Conservation (phyloP, 2,888 invertebrate species). For the Andrena marginata region DNA sequence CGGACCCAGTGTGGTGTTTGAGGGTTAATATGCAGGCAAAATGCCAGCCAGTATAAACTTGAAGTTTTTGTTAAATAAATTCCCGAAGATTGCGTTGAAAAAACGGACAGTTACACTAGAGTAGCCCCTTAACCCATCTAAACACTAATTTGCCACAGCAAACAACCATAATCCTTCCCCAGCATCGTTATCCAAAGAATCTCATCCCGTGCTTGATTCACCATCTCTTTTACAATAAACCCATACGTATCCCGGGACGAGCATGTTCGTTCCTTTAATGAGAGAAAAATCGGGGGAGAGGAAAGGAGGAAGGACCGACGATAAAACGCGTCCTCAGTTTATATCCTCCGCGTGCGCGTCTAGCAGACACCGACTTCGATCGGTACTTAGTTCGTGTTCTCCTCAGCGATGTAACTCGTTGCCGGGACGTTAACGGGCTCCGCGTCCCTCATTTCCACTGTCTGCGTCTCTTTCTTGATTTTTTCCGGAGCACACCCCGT, state of each 20-base stretch:
- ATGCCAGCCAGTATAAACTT: too few species aligned
- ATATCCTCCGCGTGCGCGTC: neutral
- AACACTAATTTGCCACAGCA: too few species aligned
- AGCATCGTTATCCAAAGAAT: neutral
- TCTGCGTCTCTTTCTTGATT: constrained; percentile 59
- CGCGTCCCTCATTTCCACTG: constrained; percentile 64
- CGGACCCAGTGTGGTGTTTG: too few species aligned
- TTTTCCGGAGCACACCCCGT: constrained; percentile 57
- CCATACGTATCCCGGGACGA: neutral
- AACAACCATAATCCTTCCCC: too few species aligned
- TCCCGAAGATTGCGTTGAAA: too few species aligned
- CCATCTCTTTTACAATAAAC: constrained; percentile 1
- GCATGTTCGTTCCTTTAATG: constrained; percentile 1
- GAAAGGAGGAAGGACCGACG: neutral
- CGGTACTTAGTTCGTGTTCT: constrained; percentile 37
- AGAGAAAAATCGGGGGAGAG: neutral
- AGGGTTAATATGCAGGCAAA: too few species aligned
- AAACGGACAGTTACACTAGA: too few species aligned
- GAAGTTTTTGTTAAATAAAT: too few species aligned
- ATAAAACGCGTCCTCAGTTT: constrained; percentile 18
- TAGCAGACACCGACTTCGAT: constrained; percentile 26
- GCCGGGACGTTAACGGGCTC: constrained; percentile 56
- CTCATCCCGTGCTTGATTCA: neutral
- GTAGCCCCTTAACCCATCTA: too few species aligned
- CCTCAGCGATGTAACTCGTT: constrained; percentile 32